Base-by-base conservation (phyloP, 2,888 invertebrate genomes). In the Cantharis lateralis region DNA sequence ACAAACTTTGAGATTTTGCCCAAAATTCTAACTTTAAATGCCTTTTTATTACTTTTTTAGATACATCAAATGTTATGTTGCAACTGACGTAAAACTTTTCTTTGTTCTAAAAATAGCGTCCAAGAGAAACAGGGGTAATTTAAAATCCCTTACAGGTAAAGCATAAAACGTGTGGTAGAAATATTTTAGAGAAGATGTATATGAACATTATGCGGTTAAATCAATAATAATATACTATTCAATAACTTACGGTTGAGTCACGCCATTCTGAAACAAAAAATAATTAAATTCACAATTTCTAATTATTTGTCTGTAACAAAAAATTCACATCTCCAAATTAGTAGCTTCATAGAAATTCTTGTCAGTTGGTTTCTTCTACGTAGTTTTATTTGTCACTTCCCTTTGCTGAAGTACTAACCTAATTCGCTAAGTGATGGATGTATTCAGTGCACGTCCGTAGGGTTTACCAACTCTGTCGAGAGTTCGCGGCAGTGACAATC, bases 381-480 rank as follows among this genome's bases (percentile, higher is more conserved):
- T 78, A 78, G 78, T 78, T 78, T 48, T 78, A 78, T 75, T 78
- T 78, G 78, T 78, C 78, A 78, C 78, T 78, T 78, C 75, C 78
- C 78, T 78, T 78, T 78, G 78, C 78, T 75, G 78, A 75, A 78
- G 78, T 78, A 78, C 72, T 78, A 78, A 78, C 80, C 79, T 79
- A 80, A 80, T 81, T 81, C 80, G 78, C 79, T 81, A 81, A 81
- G 81, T 82, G 82, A 82, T 82, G 82, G 82, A 81, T 82, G 82
- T 82, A 82, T 82, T 81, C 81, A 74, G 81, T 77, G 79, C 82
- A 82, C 82, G 82, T 81, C 80, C 77, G 78, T 75, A 76, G 81
- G 80, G 81, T 80, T 82, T 80, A 79, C 73, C 80, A 80, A 74
- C 80, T 80, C 79, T 80, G 82, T 80, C 79, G 80, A 78, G 79